Conservation (phyloP, 2,888 invertebrate species). For the Imbricaverruca yamaguchii region DNA sequence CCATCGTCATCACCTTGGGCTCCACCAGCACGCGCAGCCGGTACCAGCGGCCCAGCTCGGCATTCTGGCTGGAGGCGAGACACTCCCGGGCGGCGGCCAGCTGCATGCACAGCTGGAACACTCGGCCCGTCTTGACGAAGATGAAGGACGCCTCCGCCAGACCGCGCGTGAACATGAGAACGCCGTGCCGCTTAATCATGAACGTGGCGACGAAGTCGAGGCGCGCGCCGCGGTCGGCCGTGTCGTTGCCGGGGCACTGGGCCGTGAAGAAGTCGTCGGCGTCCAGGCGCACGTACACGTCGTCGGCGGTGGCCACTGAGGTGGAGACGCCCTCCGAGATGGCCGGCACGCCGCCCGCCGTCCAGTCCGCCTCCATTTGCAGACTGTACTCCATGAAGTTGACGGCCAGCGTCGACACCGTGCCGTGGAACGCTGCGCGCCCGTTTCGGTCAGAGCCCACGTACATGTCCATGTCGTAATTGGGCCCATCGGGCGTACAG, state of each 20-base stretch:
- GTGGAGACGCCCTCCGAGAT: constrained; percentile 2
- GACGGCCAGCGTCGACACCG: constrained; percentile 14
- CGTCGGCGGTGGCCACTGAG: background rate
- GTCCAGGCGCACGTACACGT: constrained; percentile 2
- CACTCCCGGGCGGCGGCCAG: background rate
- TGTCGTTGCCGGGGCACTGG: background rate
- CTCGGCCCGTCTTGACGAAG: background rate
- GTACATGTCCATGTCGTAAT: constrained; percentile 23
- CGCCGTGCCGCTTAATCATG: background rate
- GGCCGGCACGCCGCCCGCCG: constrained; percentile 14
- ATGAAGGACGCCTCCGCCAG: background rate
- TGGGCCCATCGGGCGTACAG: background rate
- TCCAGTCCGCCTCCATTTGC: background rate
- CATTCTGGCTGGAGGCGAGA: background rate
- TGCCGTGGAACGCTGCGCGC: background rate
- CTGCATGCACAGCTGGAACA: constrained; percentile 9
- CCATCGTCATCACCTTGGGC: constrained; percentile 14
- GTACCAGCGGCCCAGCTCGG: constrained; percentile 8
- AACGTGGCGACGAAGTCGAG: background rate
- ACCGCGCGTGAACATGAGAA: constrained; percentile 15
- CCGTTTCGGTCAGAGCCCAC: background rate
- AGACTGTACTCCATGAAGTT: constrained; percentile 18
- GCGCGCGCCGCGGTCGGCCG: background rate
- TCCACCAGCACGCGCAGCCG: background rate
- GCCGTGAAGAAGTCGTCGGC: constrained; percentile 6